Base-by-base conservation (phyloP, 2,797 vertebrate genomes). In the Dermochelys coriacea region DNA sequence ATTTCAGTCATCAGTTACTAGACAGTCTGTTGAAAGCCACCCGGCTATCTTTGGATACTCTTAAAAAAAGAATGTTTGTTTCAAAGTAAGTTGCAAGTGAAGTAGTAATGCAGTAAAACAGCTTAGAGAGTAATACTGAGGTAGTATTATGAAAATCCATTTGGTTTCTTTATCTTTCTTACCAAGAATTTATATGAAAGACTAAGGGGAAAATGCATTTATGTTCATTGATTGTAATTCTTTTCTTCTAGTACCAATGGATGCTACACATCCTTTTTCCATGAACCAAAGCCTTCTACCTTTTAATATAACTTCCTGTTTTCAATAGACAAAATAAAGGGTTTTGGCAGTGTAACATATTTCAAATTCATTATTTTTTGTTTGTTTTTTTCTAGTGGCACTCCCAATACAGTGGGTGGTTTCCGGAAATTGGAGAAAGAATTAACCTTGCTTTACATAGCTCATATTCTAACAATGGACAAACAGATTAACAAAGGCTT, bases 1-100 rank as follows among this genome's bases (percentile, higher is more conserved):
- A 97, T 97, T 98, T 98, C 92, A 98, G 97, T 92, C 95, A 97
- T 86, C 98, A 98, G 82, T 94, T 99, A 82, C 94, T 98, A 25
- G 97, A 98, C 81, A 98, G 98, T 89, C 97, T 99, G 68, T 97
- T 98, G 93, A 98, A 98, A 97, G 96, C 98, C 29, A 99, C 98
- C 18, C 97, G 92, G 5, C 87, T 98, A 74, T 98, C 99, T 93
- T 94, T 99, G 96, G 97, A 98, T 81, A 98, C 96, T 51, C 95
- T 99, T 95, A 98, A 97, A 97, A 98, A 84, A 94, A 98, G 98
- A 98, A 97, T 99, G 94, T 97, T 95, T 96, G 91, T 97, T 91
- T 55, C 95, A 88, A 95, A 82, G 99, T 98, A 97, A 98, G 98
- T 98, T 90, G 64, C n/a, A 94, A 93, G 89, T 83, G 27, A 50